A percentile compares a stretch with the other conserved stretches of the same genome.
Evolutionary conservation across 2,888 invertebrate species (phyloP).

Genomic region (Herminia tarsipennalis): DNA sequence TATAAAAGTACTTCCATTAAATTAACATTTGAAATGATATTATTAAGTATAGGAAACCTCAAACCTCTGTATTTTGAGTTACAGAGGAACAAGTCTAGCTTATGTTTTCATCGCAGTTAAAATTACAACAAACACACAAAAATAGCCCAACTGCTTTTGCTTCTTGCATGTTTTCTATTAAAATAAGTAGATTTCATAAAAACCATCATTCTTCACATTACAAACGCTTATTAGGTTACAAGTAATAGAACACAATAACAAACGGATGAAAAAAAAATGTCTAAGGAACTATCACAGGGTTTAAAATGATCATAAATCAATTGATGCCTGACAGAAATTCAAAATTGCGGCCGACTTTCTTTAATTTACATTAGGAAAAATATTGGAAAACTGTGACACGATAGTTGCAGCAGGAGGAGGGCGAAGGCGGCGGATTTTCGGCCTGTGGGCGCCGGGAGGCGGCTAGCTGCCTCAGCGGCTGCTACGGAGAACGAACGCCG

Average conservation of each 20-base stretch:
- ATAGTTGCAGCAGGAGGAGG: conserved; percentile 83
- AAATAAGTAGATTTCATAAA: conserved; percentile 31
- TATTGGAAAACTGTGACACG: conserved; percentile 67
- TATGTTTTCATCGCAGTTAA: not conserved
- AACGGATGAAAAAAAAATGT: not conserved
- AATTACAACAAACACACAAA: conserved; percentile 23
- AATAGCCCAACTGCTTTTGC: conserved; percentile 58
- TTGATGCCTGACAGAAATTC: conserved; percentile 7
- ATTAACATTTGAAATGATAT: conserved; percentile 8
- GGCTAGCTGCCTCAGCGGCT: conserved; percentile 90
- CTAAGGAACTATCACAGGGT: not conserved
- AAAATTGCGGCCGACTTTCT: conserved; percentile 18
- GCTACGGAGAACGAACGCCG: conserved; percentile 90
- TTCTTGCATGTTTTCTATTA: conserved; percentile 58
- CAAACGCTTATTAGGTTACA: conserved; percentile 11
- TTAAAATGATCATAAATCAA: not conserved
- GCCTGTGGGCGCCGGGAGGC: conserved; percentile 87
- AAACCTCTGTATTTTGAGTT: conserved; percentile 24
- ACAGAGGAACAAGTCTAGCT: not conserved
- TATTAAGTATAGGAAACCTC: conserved; percentile 2
- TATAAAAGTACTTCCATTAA: conserved; percentile 10
- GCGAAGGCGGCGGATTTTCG: conserved; percentile 80
- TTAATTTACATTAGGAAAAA: conserved; percentile 32
- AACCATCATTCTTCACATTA: conserved; percentile 19
- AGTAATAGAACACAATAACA: conserved; percentile 14